Evolutionary conservation across 2,113 vertebrate species (phyloP).

Genomic region (Boulengerochromis microlepis): DNA sequence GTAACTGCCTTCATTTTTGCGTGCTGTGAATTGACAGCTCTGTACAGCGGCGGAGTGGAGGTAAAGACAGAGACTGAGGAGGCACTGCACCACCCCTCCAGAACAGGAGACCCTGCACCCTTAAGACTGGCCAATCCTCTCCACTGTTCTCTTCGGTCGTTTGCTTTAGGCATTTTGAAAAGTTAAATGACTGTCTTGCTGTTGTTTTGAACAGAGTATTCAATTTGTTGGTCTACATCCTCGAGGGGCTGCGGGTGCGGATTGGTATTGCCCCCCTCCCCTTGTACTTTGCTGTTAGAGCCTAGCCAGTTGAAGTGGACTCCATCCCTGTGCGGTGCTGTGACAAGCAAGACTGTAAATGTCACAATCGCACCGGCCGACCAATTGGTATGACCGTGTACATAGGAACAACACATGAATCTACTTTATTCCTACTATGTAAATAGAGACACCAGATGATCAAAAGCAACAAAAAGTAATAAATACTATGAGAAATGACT

Average conservation of each 20-base stretch:
- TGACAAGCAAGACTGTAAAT: conserved; percentile 52
- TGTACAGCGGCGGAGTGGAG: conserved; percentile 56
- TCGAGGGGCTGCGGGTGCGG: conserved; percentile 17
- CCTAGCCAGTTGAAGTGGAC: conserved; percentile 57
- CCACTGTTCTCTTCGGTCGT: conserved; percentile 34
- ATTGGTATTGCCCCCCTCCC: background rate
- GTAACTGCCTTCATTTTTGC: conserved; percentile 71
- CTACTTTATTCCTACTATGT: conserved; percentile 74
- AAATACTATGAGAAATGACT: conserved; percentile 67
- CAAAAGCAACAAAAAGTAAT: conserved; percentile 73
- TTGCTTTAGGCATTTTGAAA: conserved; percentile 60
- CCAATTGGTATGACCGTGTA: conserved; percentile 64
- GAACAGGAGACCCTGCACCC: conserved; percentile 17
- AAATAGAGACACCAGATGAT: conserved; percentile 75
- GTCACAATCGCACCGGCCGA: conserved; percentile 28
- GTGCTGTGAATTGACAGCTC: conserved; percentile 47
- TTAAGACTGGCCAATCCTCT: conserved; percentile 38
- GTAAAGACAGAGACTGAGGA: conserved; percentile 44
- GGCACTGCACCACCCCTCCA: conserved; percentile 4
- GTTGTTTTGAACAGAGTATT: conserved; percentile 57
- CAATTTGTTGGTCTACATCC: conserved; percentile 45
- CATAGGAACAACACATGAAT: conserved; percentile 68
- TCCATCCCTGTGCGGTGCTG: conserved; percentile 43
- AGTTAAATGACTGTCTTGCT: conserved; percentile 56
- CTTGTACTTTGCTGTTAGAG: conserved; percentile 55